A percentile compares a stretch with the other conserved stretches of the same genome.
These are phyloP conservation scores for Trichacis sp. DNA, from an alignment of 2,888 invertebrate genomes.

Conservation along the genomic window DNA sequence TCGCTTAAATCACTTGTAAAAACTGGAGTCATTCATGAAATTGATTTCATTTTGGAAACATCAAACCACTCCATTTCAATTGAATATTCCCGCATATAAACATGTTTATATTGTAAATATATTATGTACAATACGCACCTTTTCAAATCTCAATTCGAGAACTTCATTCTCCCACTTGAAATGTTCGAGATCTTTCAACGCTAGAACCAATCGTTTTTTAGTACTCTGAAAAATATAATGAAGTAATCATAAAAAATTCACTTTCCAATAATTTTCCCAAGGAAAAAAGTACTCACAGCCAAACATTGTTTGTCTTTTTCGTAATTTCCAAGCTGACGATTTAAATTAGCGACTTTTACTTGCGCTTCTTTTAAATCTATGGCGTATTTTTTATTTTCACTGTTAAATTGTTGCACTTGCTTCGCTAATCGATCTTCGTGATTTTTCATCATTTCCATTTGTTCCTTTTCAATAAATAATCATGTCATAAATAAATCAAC, in stretches of 20 bases:
- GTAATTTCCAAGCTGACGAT: conserved; percentile 84
- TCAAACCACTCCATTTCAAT: too few relatives aligned
- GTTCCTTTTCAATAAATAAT: too few relatives aligned
- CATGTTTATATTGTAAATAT: neutral
- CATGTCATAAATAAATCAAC: too few relatives aligned
- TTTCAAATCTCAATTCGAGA: conserved; percentile 82
- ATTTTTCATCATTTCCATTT: conserved; percentile 81
- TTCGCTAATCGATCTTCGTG: conserved; percentile 84
- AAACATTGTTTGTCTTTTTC: conserved; percentile 86
- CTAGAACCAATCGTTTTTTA: conserved; percentile 68
- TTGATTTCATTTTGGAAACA: too few relatives aligned
- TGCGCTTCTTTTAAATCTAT: conserved; percentile 81
- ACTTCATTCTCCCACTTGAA: conserved; percentile 77
- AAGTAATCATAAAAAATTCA: neutral
- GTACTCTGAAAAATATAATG: conserved; percentile 71
- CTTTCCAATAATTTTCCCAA: neutral
- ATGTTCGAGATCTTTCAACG: conserved; percentile 73
- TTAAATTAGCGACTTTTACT: conserved; percentile 79
- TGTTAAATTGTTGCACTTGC: conserved; percentile 76
- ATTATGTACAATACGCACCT: conserved; percentile 65
- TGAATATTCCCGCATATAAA: neutral
- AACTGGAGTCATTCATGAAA: neutral
- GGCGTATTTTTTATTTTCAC: conserved; percentile 80
- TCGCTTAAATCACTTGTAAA: too few relatives aligned
- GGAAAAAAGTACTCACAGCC: conserved; percentile 66